Conservation (phyloP, 2,888 invertebrate species). For the Hirtodrosophila duncani region DNA sequence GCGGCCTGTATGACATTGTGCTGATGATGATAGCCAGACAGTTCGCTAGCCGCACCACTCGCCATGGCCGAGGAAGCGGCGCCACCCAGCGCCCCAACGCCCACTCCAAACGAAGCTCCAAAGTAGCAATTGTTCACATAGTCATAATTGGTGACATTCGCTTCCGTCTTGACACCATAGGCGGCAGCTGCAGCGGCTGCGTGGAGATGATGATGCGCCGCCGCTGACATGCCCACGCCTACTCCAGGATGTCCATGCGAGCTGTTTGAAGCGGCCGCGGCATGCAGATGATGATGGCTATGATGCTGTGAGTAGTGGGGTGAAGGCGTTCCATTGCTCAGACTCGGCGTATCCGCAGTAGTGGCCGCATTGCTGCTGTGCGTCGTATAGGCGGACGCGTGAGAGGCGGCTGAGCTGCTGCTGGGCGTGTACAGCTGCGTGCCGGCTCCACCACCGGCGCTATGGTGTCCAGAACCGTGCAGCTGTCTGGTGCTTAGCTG, state of each 20-base stretch:
- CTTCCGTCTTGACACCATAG: constrained; percentile 76
- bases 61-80: constrained; percentile 69
- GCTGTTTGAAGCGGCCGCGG: constrained; percentile 45
- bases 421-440: constrained; percentile 71
- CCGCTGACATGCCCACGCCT: constrained; percentile 31
- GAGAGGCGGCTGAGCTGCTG: constrained; percentile 45
- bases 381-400: constrained; percentile 59
- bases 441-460: constrained; percentile 21
- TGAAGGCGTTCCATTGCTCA: constrained; percentile 71
- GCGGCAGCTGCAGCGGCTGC: constrained; percentile 65
- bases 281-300: constrained; percentile 66
- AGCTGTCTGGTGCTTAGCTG: constrained; percentile 50
- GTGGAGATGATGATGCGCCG: constrained; percentile 67
- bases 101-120: constrained; percentile 76
- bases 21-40: constrained; percentile 88
- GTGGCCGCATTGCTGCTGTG: constrained; percentile 51
- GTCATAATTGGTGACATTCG: constrained; percentile 77
- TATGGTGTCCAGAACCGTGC: too few species aligned
- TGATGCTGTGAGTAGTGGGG: constrained; percentile 75
- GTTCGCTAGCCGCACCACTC: constrained; percentile 79
- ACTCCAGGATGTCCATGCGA: constrained; percentile 53
- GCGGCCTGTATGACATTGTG: constrained; percentile 91
- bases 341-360: constrained; percentile 53
- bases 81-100: constrained; percentile 74
- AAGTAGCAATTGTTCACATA: constrained; percentile 79